A percentile compares a stretch with the other conserved stretches of the same genome.
Conservation (phyloP, 2,113 vertebrate species). For the Psittacus erithacus region DNA sequence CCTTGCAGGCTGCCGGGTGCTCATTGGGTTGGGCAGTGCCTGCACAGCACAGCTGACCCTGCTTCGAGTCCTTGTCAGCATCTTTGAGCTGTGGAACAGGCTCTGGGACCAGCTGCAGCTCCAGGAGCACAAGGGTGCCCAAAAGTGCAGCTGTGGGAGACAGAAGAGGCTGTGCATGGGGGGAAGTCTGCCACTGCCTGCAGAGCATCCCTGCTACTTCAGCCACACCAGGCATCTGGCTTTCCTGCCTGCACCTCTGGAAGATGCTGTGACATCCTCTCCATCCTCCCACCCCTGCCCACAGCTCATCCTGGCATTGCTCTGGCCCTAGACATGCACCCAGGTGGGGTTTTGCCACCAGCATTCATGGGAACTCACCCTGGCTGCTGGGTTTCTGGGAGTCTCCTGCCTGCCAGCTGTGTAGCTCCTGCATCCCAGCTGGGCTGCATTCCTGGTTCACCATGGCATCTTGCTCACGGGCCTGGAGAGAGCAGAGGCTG, state of each 20-base stretch:
- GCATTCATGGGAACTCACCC: neutral
- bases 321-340: accelerated
- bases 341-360: neutral
- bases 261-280: neutral
- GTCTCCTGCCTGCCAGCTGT: constrained; percentile 37
- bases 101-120: constrained; percentile 49
- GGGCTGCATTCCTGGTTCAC: constrained; percentile 65
- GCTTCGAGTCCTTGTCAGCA: neutral
- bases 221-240: accelerated
- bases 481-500: constrained; percentile 49
- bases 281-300: neutral
- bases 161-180: neutral
- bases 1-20: neutral
- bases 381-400: neutral
- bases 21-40: neutral
- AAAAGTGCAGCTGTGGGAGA: constrained; percentile 63
- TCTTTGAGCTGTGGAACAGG: neutral
- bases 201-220: neutral
- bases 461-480: constrained; percentile 19
- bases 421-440: constrained; percentile 63
- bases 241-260: neutral
- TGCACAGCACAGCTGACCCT: constrained; percentile 5
- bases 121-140: constrained; percentile 76
- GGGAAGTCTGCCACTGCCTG: neutral
- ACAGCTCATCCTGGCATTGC: neutral